Conservation (phyloP, 2,888 invertebrate genomes). For the Erebia epiphron region DNA sequence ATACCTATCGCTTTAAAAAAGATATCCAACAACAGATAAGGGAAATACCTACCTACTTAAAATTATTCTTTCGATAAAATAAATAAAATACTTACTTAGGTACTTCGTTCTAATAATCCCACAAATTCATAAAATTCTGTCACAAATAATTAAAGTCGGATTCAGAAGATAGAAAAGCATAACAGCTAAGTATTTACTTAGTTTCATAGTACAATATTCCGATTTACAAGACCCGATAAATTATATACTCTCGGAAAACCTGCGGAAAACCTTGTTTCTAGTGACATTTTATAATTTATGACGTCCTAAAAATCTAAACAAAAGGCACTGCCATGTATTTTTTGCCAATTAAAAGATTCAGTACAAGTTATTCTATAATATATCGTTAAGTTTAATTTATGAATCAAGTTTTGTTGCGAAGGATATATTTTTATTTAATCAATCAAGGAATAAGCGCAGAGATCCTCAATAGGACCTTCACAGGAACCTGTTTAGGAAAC, state of each 20-base stretch:
- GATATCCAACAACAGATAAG: background rate
- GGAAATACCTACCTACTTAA: background rate
- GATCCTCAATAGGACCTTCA: constrained; percentile 44
- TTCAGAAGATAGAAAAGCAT: background rate
- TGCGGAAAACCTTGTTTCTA: background rate
- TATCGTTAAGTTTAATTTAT: background rate
- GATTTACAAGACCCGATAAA: background rate
- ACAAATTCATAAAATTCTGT: background rate
- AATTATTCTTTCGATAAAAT: background rate
- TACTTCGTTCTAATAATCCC: background rate
- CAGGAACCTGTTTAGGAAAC: constrained; percentile 45
- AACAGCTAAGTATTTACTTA: background rate
- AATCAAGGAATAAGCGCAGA: constrained; percentile 11
- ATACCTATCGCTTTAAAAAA: no score
- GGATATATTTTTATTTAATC: constrained; percentile 10
- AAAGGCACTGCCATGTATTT: background rate
- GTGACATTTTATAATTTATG: constrained; percentile 7
- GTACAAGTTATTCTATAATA: background rate
- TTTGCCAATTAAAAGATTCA: background rate
- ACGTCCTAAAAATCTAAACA: constrained; percentile 15
- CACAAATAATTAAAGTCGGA: background rate
- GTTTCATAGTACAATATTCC: background rate
- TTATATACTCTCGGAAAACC: background rate
- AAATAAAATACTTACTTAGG: no score
- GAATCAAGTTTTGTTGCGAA: background rate